These are phyloP conservation scores for Idaea dimidiata DNA, from an alignment of 2,888 invertebrate species.

Conservation along the genomic window DNA sequence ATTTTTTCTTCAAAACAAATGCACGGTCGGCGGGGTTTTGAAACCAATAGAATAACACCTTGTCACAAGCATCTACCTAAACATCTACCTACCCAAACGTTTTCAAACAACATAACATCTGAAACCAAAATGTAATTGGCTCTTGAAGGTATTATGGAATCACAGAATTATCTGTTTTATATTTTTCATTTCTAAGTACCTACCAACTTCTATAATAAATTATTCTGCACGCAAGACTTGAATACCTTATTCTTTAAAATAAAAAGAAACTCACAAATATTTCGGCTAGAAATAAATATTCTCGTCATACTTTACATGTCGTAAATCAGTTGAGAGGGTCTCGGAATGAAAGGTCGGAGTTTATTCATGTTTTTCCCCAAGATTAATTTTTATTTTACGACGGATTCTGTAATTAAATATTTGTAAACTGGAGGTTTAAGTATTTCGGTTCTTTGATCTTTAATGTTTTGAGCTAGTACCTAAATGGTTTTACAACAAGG, in stretches of 20 bases:
- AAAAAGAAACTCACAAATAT: not conserved
- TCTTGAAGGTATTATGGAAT: too few species aligned
- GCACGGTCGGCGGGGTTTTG: too few species aligned
- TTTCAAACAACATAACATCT: too few species aligned
- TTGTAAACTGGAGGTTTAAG: constrained; percentile 4
- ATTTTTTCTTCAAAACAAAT: too few species aligned
- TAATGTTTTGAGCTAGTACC: not conserved
- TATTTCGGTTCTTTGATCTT: not conserved
- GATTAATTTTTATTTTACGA: not conserved
- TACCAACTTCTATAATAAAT: too few species aligned
- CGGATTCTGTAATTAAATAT: constrained; percentile 3
- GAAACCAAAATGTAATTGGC: too few species aligned
- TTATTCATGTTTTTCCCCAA: not conserved
- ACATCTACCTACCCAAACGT: too few species aligned
- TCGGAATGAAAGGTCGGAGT: not conserved
- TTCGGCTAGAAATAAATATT: not conserved
- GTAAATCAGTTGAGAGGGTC: not conserved
- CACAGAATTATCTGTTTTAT: too few species aligned
- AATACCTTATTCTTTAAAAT: not conserved
- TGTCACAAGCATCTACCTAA: too few species aligned
- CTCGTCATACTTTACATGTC: not conserved
- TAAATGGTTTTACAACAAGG: not conserved
- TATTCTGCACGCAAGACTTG: too few species aligned
- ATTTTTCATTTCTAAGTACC: too few species aligned
- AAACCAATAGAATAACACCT: too few species aligned